Percentiles rank a stretch among this genome's conserved stretches.
Conservation (phyloP, 2,113 vertebrate genomes). For the Lucifuga dentata region DNA sequence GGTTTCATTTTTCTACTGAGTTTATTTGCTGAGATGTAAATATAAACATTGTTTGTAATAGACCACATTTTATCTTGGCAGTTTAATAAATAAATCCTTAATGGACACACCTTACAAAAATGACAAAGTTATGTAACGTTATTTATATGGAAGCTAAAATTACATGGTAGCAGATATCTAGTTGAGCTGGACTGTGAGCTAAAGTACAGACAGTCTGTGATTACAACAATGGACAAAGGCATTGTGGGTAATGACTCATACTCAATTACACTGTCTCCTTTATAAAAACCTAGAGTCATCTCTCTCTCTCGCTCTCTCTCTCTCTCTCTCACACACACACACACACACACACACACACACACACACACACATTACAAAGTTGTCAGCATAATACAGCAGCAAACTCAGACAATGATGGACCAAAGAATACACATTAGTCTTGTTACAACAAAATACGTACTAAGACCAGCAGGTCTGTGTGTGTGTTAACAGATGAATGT, state of each 20-base stretch:
- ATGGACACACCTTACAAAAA: neutral
- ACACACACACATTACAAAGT: conserved; percentile 13
- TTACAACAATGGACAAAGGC: conserved; percentile 80
- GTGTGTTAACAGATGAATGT: neutral
- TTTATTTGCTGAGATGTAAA: conserved; percentile 5
- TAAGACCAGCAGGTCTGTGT: neutral
- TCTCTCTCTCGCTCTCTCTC: conserved; percentile 20
- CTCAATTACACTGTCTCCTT: conserved; percentile 61
- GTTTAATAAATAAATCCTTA: conserved; percentile 22
- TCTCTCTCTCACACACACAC: neutral
- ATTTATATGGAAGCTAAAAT: conserved; percentile 14
- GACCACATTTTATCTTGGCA: neutral
- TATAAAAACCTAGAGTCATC: conserved; percentile 63
- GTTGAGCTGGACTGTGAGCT: conserved; percentile 38
- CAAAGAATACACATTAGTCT: conserved; percentile 15
- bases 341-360: conserved; percentile 7
- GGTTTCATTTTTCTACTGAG: neutral
- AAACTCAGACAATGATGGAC: neutral
- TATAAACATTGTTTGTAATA: neutral
- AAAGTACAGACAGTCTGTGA: conserved; percentile 53
- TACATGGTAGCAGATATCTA: neutral
- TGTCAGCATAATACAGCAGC: conserved; percentile 44
- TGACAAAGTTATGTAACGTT: neutral
- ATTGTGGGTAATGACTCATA: conserved; percentile 66
- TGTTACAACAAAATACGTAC: neutral